These are phyloP conservation scores for Bombus sylvicola DNA, from an alignment of 1,140 invertebrate genomes.

Conservation along the genomic window DNA sequence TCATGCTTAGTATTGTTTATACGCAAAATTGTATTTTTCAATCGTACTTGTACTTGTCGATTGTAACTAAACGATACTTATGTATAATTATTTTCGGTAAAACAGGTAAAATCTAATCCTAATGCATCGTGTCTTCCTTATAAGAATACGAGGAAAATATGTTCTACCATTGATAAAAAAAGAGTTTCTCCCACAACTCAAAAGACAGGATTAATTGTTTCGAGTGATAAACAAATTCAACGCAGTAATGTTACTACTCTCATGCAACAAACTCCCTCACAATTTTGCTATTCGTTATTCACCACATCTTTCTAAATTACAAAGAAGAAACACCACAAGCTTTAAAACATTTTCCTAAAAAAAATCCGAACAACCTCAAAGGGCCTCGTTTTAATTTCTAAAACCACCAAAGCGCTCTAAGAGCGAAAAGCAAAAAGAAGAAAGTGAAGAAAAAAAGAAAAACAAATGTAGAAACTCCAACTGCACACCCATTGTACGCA, in stretches of 20 bases:
- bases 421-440: background rate
- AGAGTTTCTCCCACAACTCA: no score
- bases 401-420: background rate
- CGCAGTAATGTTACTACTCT: background rate
- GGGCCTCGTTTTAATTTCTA: background rate
- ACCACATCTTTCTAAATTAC: background rate
- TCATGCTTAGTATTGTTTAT: background rate
- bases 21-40: background rate
- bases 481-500: background rate
- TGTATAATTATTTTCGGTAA: no score
- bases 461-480: background rate
- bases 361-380: background rate
- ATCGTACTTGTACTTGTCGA: background rate
- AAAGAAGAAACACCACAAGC: background rate
- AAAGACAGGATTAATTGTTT: background rate
- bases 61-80: no score
- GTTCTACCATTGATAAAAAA: background rate
- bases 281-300: background rate
- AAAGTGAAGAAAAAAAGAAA: background rate
- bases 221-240: background rate
- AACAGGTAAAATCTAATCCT: background rate
- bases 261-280: background rate
- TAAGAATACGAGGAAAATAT: background rate
- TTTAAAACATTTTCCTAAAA: background rate
- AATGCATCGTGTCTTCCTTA: background rate